phyloP scores from a whole-genome alignment of 2,888 invertebrate genomes.

The Euzophera pinguis region DNA sequence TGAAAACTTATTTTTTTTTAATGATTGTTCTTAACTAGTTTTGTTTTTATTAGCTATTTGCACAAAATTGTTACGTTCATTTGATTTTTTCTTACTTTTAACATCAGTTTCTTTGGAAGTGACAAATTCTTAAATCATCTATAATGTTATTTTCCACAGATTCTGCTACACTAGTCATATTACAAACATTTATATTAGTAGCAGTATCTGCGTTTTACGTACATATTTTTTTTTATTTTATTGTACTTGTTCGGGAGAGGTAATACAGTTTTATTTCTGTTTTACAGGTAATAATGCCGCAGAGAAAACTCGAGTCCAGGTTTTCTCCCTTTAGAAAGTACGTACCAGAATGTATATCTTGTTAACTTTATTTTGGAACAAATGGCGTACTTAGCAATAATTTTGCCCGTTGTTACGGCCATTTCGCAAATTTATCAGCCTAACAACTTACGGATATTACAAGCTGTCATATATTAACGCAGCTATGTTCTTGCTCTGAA shows the following conservation, averaged over 20 bases:
- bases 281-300: background rate
- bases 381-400: background rate
- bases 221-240: background rate
- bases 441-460: background rate
- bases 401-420: background rate
- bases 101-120: too few relatives aligned
- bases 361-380: background rate
- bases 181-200: too few relatives aligned
- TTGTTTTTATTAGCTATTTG: too few relatives aligned
- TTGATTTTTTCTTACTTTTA: too few relatives aligned
- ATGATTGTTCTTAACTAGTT: too few relatives aligned
- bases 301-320: background rate
- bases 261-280: background rate
- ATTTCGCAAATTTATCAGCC: conserved; percentile 1
- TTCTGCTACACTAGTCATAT: too few relatives aligned
- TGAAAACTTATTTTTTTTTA: too few relatives aligned
- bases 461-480: background rate
- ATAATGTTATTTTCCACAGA: too few relatives aligned
- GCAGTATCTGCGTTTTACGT: too few relatives aligned
- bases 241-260: background rate
- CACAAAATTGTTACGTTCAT: too few relatives aligned
- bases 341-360: background rate
- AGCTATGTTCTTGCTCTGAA: background rate
- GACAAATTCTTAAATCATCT: too few relatives aligned
- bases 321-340: background rate